phyloP scores from a whole-genome alignment of 2,797 vertebrate species.

The Poeciliopsis presidionis region DNA sequence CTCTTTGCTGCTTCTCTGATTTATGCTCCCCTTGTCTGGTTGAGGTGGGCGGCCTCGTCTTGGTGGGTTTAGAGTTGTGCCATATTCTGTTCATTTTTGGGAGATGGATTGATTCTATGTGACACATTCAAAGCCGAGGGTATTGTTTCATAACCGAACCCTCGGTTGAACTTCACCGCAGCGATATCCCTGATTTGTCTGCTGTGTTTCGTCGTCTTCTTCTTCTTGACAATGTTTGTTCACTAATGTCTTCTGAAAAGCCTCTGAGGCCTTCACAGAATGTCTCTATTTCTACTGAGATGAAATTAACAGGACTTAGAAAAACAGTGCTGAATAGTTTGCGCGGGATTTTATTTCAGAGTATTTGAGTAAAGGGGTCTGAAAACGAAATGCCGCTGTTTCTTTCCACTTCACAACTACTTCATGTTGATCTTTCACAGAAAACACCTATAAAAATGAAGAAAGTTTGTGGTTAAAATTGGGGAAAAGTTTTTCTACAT shows the following conservation, averaged over 20 bases:
- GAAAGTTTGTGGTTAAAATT: too few relatives aligned
- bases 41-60: neutral
- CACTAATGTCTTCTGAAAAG: neutral
- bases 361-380: neutral
- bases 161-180: neutral
- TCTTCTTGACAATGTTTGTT: neutral
- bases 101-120: neutral
- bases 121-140: neutral
- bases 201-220: neutral
- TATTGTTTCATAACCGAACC: neutral
- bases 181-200: neutral
- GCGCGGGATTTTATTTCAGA: neutral
- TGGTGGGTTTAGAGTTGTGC: neutral
- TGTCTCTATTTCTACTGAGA: neutral
- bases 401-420: neutral
- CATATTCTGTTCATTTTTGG: neutral
- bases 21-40: neutral
- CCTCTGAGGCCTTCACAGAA: neutral
- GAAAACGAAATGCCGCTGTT: neutral
- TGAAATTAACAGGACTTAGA: neutral
- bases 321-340: too few relatives aligned
- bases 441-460: neutral
- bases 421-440: neutral
- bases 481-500: neutral
- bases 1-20: neutral